These are phyloP conservation scores for Alosa sapidissima DNA, from an alignment of 2,797 vertebrate species.

Conservation along the genomic window DNA sequence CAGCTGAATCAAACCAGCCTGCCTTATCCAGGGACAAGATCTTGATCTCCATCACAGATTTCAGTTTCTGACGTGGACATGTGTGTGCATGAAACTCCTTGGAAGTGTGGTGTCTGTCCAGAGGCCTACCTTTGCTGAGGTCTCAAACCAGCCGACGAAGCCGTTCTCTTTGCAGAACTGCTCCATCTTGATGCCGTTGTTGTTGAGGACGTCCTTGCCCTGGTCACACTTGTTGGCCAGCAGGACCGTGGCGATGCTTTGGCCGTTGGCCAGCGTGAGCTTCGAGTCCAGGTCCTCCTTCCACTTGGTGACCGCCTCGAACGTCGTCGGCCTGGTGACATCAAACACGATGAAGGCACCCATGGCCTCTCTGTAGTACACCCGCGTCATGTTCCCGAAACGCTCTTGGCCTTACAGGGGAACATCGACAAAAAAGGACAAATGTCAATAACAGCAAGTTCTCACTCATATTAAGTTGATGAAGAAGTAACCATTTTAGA, in stretches of 20 bases:
- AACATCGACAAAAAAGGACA: background rate
- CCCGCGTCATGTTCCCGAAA: slow-evolving; percentile 98
- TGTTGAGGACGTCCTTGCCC: slow-evolving; percentile 82
- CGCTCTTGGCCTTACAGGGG: slow-evolving; percentile 88
- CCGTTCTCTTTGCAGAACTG: slow-evolving; percentile 97
- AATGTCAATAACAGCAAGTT: background rate
- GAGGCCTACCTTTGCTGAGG: slow-evolving; percentile 91
- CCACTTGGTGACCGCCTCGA: slow-evolving; percentile 96
- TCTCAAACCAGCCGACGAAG: slow-evolving; percentile 95
- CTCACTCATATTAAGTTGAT: background rate
- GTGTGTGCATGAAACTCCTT: background rate
- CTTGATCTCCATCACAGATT: background rate
- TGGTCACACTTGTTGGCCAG: slow-evolving; percentile 98
- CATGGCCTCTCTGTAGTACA: slow-evolving; percentile 97
- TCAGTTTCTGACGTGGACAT: background rate
- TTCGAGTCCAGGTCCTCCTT: slow-evolving; percentile 98
- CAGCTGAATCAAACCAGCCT: background rate
- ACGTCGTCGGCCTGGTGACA: slow-evolving; percentile 89
- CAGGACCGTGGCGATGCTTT: slow-evolving; percentile 88
- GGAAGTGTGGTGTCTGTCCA: background rate
- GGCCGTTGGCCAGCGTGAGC: slow-evolving; percentile 86
- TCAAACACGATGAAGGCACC: slow-evolving; percentile 97
- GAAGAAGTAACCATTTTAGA: too few species aligned
- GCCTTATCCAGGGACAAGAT: background rate
- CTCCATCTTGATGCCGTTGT: slow-evolving; percentile 91